These are phyloP conservation scores for Sterna hirundo DNA, from an alignment of 2,113 vertebrate species.

Conservation along the genomic window DNA sequence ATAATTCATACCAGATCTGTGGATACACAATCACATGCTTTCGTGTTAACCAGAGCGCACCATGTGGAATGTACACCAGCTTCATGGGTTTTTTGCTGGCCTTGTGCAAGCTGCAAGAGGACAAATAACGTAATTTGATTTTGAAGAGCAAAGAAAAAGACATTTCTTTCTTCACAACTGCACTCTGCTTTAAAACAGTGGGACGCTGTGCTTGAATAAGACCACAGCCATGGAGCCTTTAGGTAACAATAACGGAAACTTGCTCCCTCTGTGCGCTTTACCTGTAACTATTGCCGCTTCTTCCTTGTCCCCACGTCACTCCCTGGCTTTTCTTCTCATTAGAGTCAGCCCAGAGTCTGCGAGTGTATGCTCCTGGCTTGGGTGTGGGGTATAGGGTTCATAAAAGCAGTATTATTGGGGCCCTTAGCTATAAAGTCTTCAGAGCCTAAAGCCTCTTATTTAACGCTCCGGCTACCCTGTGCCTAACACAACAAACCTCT, in stretches of 20 bases:
- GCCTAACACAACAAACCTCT: background rate
- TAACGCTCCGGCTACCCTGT: background rate
- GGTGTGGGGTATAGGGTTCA: background rate
- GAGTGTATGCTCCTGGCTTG: background rate
- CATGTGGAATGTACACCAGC: background rate
- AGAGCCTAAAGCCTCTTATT: background rate
- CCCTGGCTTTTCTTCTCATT: background rate
- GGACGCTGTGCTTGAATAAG: background rate
- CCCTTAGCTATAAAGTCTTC: background rate
- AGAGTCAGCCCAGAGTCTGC: background rate
- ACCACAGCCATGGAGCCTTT: background rate
- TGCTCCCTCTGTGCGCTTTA: background rate
- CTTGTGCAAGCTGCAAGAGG: background rate
- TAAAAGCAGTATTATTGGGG: background rate
- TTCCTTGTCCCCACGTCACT: background rate
- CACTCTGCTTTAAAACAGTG: background rate
- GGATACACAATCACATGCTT: background rate
- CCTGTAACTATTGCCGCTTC: background rate
- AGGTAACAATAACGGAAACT: background rate
- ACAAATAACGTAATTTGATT: background rate
- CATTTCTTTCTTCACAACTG: background rate
- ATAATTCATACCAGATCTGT: constrained; percentile 22
- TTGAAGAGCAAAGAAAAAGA: background rate
- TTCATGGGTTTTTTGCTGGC: background rate
- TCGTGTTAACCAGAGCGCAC: background rate